A percentile compares a stretch with the other conserved stretches of the same genome.
Conservation (phyloP, 2,888 invertebrate genomes). For the Tenthredo scrophulariae region DNA sequence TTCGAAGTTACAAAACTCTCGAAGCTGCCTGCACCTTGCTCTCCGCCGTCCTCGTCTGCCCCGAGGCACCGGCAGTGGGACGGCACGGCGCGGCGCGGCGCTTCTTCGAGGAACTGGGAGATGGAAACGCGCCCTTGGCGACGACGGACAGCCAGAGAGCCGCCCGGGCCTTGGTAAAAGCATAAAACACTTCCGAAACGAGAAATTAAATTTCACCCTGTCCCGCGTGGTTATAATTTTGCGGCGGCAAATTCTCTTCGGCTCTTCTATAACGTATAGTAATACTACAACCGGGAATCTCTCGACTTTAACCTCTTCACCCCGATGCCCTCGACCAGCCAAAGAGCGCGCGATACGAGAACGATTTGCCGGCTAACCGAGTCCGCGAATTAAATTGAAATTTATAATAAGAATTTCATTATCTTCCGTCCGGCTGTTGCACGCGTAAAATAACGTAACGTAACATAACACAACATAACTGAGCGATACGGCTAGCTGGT, state of each 20-base stretch:
- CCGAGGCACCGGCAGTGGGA: constrained; percentile 19
- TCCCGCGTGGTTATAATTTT: constrained; percentile 30
- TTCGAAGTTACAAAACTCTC: constrained; percentile 61
- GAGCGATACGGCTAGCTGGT: background rate
- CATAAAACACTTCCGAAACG: constrained; percentile 71
- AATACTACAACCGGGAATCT: constrained; percentile 24
- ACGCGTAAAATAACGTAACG: background rate
- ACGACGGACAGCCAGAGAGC: constrained; percentile 42
- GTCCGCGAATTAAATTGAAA: constrained; percentile 50
- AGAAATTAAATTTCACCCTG: constrained; percentile 70
- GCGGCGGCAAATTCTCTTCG: constrained; percentile 2
- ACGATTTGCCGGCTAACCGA: constrained; percentile 41
- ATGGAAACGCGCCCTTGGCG: constrained; percentile 49
- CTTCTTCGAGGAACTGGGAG: constrained; percentile 14
- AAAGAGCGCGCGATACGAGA: constrained; percentile 25
- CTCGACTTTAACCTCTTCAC: constrained; percentile 38
- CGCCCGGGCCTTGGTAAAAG: constrained; percentile 40
- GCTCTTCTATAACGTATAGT: background rate
- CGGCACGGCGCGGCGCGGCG: background rate
- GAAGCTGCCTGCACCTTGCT: constrained; percentile 49
- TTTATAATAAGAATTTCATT: constrained; percentile 52
- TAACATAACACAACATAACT: background rate
- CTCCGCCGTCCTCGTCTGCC: background rate
- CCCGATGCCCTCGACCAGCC: constrained; percentile 25
- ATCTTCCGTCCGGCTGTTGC: constrained; percentile 32